Evolutionary conservation across 2,888 invertebrate genomes (phyloP).

Genomic region (Cybosia mesomella): DNA sequence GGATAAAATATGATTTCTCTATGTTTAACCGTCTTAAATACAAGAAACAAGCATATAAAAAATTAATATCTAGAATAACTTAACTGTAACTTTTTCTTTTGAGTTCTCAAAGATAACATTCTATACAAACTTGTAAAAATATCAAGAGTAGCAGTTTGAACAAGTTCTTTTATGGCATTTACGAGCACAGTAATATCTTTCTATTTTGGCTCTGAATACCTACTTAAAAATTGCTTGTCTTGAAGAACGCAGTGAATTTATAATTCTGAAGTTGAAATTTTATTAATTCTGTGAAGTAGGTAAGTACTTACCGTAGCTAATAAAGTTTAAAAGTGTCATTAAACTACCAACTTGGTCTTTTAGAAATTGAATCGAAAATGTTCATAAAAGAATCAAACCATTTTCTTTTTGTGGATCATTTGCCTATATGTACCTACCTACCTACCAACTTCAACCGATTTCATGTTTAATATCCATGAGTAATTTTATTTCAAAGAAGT

Average conservation of each 20-base stretch:
- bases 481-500: too few species aligned
- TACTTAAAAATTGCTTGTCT: slow-evolving; percentile 28
- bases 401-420: neutral
- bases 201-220: slow-evolving; percentile 34
- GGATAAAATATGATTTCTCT: neutral
- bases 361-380: neutral
- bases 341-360: neutral
- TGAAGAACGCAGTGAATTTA: slow-evolving; percentile 29
- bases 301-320: slow-evolving; percentile 5
- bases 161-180: slow-evolving; percentile 49
- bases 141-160: slow-evolving; percentile 49
- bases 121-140: slow-evolving; percentile 50
- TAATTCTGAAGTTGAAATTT: slow-evolving; percentile 5
- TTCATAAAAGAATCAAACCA: neutral
- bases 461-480: too few species aligned
- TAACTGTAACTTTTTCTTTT: slow-evolving; percentile 10
- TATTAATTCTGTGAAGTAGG: slow-evolving; percentile 1
- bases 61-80: slow-evolving; percentile 16
- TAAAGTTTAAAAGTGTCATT: neutral
- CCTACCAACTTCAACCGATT: too few species aligned
- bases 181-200: slow-evolving; percentile 47
- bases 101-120: slow-evolving; percentile 55
- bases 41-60: neutral
- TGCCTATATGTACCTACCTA: neutral
- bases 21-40: neutral